phyloP scores from a whole-genome alignment of 2,113 vertebrate species.

The Barbus barbus region DNA sequence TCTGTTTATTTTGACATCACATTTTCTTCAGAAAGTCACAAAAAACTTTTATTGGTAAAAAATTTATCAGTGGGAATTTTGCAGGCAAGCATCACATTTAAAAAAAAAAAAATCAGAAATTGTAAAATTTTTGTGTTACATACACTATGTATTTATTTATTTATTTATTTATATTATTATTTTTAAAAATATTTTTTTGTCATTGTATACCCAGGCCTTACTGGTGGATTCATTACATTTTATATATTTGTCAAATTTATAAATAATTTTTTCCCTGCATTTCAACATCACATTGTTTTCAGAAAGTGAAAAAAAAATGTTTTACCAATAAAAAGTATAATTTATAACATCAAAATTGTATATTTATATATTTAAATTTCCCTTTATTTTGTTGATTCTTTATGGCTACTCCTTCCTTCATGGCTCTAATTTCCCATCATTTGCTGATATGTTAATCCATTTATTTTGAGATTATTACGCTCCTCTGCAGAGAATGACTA shows the following conservation, averaged over 20 bases:
- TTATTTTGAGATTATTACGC: not conserved
- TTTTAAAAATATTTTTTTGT: no score
- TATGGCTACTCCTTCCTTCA: no score
- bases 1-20: not conserved
- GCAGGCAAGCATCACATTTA: not conserved
- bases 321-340: no score
- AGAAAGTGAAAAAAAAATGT: no score
- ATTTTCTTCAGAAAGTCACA: not conserved
- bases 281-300: not conserved
- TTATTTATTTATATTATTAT: no score
- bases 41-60: no score
- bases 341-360: no score
- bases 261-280: no score
- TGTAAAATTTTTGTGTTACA: no score
- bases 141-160: no score
- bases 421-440: not conserved
- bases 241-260: not conserved
- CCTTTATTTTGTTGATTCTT: not conserved
- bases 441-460: not conserved
- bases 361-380: not conserved
- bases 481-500: not conserved
- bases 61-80: no score
- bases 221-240: not conserved
- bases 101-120: no score
- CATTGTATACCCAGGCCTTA: not conserved